Base-by-base conservation (phyloP, 1,140 invertebrate genomes). In the Anagrus nilaparvatae region DNA sequence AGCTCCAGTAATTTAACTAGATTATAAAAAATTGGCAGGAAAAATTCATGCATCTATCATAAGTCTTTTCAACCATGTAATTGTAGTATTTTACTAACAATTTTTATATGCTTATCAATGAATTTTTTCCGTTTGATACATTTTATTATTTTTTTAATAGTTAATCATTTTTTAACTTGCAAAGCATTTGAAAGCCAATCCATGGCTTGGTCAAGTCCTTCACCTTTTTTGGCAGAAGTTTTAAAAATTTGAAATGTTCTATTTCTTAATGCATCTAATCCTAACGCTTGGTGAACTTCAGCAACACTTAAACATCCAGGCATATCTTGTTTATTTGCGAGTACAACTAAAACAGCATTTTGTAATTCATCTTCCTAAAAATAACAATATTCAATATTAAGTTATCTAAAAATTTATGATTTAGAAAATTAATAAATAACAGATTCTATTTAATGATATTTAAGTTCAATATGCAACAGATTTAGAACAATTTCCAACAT, bases 291-390 rank as follows among this genome's bases (percentile, higher is more conserved):
- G 61, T 97, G 92, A 14, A 99, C 91, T 69, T 99, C 95, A 1
- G 93, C 84, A 0, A 95, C 86, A 37, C 85, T 89, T 75, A 99
- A 82, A 57, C 93, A 94, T 20, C 93, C 93, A 38, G 93, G 85
- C 75, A 98, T 94, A 63, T 99, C 96, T 69, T 99, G 97, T 73
- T 99, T 99, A 63, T 99, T 99, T n/a, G 96, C 96, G 56, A 99
- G 69, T 25, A 99, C 92, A 23, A 97, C 87, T 44, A 99, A 72
- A 56, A 97, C 84, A 39, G 94, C 89, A 51, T 89, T 90, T 55
- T 89, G 85, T 56, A 99, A 69, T 64, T 99, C 97, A 63, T 99
- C 96, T 70, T 99, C 97, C 83, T 95, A 56, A 27, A 60, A 47
- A 32, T 10, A 38, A 44, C 21, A 16, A 44, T 37, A 31, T 16